Conservation (phyloP, 2,888 invertebrate genomes). For the Ennomos erosarius region DNA sequence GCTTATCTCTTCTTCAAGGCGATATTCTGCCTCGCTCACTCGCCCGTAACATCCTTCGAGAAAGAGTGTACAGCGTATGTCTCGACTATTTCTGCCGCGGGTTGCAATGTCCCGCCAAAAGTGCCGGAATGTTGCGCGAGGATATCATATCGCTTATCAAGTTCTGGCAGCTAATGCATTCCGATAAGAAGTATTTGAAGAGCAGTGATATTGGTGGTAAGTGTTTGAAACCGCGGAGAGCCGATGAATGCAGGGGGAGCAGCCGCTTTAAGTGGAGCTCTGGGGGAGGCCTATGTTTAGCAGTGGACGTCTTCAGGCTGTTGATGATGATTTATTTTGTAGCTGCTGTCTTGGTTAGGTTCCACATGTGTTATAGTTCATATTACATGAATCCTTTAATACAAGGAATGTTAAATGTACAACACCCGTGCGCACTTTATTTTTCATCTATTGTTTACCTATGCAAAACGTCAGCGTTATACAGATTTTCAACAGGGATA, state of each 20-base stretch:
- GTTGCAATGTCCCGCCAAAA: slow-evolving; percentile 94
- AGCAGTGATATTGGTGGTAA: slow-evolving; percentile 92
- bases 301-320: too few species aligned
- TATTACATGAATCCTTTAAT: too few species aligned
- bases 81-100: slow-evolving; percentile 98
- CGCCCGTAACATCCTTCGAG: slow-evolving; percentile 96
- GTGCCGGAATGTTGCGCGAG: slow-evolving; percentile 91
- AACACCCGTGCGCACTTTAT: too few species aligned
- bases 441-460: too few species aligned
- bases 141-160: slow-evolving; percentile 95
- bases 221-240: slow-evolving; percentile 31
- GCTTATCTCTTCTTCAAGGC: slow-evolving; percentile 96
- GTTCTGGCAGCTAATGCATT: slow-evolving; percentile 98
- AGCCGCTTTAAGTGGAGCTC: too few species aligned
- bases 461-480: too few species aligned
- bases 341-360: not conserved
- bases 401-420: too few species aligned
- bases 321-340: not conserved
- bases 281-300: too few species aligned
- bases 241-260: too few species aligned
- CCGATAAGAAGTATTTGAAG: slow-evolving; percentile 96
- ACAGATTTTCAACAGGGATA: too few species aligned
- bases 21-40: slow-evolving; percentile 94
- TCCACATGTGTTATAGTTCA: too few species aligned
- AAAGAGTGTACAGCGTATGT: slow-evolving; percentile 97